Percentiles rank a stretch among this genome's conserved stretches.
Evolutionary conservation across 2,113 vertebrate genomes (phyloP).

Genomic region (Phaethornis superciliosus): DNA sequence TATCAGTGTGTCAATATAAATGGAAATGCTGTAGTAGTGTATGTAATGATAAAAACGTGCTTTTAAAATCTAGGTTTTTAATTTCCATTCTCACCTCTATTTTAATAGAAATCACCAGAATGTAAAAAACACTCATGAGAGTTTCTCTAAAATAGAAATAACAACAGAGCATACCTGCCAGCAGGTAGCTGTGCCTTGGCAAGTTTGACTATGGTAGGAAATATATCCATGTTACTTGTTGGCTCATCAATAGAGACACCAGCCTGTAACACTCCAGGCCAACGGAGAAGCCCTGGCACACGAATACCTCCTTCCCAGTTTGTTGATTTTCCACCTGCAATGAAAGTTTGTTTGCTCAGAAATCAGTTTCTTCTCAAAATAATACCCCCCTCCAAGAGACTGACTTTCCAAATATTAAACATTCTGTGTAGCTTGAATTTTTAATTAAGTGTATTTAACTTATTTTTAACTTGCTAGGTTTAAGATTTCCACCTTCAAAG

Average conservation of each 20-base stretch:
- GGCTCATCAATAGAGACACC: constrained; percentile 74
- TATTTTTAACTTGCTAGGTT: neutral
- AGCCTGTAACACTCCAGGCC: constrained; percentile 74
- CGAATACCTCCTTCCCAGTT: constrained; percentile 93
- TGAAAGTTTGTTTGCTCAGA: neutral
- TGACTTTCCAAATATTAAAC: neutral
- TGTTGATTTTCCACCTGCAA: constrained; percentile 85
- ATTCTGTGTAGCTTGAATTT: neutral
- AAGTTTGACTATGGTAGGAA: constrained; percentile 82
- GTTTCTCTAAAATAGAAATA: neutral
- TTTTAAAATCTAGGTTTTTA: neutral
- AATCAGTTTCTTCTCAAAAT: neutral
- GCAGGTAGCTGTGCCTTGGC: constrained; percentile 72
- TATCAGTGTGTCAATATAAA: neutral
- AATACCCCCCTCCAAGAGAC: neutral
- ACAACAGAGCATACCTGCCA: constrained; percentile 78
- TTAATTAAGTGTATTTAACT: neutral
- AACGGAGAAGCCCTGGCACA: constrained; percentile 84
- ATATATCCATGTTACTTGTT: constrained; percentile 93
- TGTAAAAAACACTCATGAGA: neutral
- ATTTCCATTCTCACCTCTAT: neutral
- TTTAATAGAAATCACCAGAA: neutral
- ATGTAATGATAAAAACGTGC: neutral
- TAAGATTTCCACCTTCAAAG: neutral
- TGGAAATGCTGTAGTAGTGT: neutral